Conservation (phyloP, 2,888 invertebrate genomes). For the Caenorhabditis sp. region DNA sequence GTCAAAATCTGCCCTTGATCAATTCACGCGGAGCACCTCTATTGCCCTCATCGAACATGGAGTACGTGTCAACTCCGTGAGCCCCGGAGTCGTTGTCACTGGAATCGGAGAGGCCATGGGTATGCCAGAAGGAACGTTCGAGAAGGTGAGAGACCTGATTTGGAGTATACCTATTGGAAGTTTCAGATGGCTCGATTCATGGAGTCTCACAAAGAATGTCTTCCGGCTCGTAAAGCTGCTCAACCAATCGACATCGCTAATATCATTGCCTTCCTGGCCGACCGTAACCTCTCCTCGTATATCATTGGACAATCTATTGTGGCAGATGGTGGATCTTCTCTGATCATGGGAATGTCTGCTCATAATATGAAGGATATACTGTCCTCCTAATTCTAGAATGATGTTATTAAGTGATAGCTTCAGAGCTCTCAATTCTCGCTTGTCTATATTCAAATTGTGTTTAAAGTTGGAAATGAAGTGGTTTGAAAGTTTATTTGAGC, state of each 20-base stretch:
- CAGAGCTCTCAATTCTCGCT: too few relatives aligned
- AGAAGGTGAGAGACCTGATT: slow-evolving; percentile 13
- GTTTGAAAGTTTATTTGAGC: too few relatives aligned
- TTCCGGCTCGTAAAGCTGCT: slow-evolving; percentile 25
- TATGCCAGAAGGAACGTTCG: background rate
- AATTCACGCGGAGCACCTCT: slow-evolving; percentile 43
- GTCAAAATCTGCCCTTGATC: slow-evolving; percentile 55
- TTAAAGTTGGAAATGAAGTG: background rate
- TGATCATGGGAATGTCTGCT: slow-evolving; percentile 45
- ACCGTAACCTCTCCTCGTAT: slow-evolving; percentile 40
- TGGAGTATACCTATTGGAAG: too few relatives aligned
- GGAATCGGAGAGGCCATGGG: slow-evolving; percentile 57
- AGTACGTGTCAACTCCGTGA: slow-evolving; percentile 55
- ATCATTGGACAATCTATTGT: slow-evolving; percentile 62
- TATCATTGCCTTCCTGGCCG: slow-evolving; percentile 51
- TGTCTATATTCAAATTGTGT: too few relatives aligned
- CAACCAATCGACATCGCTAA: slow-evolving; percentile 27
- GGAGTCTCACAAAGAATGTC: slow-evolving; percentile 40
- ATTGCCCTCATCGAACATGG: slow-evolving; percentile 37
- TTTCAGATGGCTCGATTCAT: slow-evolving; percentile 33
- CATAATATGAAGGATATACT: slow-evolving; percentile 44
- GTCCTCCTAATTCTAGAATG: background rate
- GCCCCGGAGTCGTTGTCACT: slow-evolving; percentile 61
- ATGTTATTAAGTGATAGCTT: background rate
- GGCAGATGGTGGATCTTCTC: slow-evolving; percentile 56